Percentiles rank a stretch among this genome's conserved stretches.
Conservation (phyloP, 2,113 vertebrate genomes). For the Labeo rohita region DNA sequence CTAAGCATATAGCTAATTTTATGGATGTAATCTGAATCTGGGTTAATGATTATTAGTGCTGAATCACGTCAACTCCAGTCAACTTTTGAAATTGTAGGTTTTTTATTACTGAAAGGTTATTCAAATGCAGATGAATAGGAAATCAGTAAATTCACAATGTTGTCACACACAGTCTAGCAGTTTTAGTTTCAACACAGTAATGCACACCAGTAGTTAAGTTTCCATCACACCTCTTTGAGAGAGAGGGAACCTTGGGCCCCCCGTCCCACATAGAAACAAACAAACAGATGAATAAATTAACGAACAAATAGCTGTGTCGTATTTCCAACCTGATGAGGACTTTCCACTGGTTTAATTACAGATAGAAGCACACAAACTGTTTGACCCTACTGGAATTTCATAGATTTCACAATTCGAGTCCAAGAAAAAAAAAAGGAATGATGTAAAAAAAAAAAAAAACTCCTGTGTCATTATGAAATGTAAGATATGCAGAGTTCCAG, state of each 20-base stretch:
- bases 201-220: conserved; percentile 18
- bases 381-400: conserved; percentile 4
- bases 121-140: background rate
- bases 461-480: background rate
- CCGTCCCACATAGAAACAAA: conserved; percentile 8
- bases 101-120: conserved; percentile 12
- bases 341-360: conserved; percentile 43
- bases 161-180: conserved; percentile 1
- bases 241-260: background rate
- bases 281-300: conserved; percentile 36
- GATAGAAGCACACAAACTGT: conserved; percentile 6
- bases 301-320: conserved; percentile 3
- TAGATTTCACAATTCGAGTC: background rate
- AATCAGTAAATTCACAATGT: conserved; percentile 27
- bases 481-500: background rate
- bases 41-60: conserved; percentile 3
- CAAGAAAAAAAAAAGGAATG: background rate
- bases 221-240: conserved; percentile 33
- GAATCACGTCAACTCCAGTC: background rate
- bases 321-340: conserved; percentile 31
- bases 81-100: background rate
- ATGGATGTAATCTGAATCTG: background rate
- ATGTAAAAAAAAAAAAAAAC: background rate
- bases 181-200: conserved; percentile 39
- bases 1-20: background rate